Conservation (phyloP, 2,888 invertebrate species). For the Magallana nippona region DNA sequence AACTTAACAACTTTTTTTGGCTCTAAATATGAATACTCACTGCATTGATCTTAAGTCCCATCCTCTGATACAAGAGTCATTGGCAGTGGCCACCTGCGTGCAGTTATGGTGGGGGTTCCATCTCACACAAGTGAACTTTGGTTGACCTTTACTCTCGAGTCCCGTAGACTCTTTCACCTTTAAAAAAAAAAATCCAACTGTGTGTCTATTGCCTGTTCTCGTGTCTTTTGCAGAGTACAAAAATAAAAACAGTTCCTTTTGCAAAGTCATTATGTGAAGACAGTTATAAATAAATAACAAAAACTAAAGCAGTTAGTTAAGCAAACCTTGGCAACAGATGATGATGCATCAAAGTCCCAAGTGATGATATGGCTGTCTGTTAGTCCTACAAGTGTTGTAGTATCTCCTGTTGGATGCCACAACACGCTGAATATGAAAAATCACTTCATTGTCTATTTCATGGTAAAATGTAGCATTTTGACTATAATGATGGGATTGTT, state of each 20-base stretch:
- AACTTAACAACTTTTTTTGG: neutral
- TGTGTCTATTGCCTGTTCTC: no score
- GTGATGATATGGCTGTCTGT: slow-evolving; percentile 88
- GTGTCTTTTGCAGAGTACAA: no score
- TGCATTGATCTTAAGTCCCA: slow-evolving; percentile 91
- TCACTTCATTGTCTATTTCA: neutral
- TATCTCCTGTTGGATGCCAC: slow-evolving; percentile 91
- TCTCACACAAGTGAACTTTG: slow-evolving; percentile 90
- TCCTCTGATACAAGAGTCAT: slow-evolving; percentile 91
- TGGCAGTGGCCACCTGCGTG: slow-evolving; percentile 90
- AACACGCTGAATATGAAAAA: slow-evolving; percentile 83
- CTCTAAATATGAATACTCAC: slow-evolving; percentile 65
- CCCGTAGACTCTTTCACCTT: slow-evolving; percentile 71
- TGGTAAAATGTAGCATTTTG: neutral
- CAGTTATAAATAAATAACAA: neutral
- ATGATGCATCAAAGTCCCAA: slow-evolving; percentile 85
- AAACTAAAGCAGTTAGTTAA: no score
- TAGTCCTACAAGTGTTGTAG: slow-evolving; percentile 86
- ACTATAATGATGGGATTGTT: no score
- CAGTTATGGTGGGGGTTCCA: slow-evolving; percentile 98
- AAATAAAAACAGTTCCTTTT: no score
- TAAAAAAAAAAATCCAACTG: neutral
- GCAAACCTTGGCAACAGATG: slow-evolving; percentile 71
- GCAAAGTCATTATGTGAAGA: no score
- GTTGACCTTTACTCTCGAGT: slow-evolving; percentile 86